These are phyloP conservation scores for Aleiodes sp. DNA, from an alignment of 1,140 invertebrate species.

Conservation along the genomic window DNA sequence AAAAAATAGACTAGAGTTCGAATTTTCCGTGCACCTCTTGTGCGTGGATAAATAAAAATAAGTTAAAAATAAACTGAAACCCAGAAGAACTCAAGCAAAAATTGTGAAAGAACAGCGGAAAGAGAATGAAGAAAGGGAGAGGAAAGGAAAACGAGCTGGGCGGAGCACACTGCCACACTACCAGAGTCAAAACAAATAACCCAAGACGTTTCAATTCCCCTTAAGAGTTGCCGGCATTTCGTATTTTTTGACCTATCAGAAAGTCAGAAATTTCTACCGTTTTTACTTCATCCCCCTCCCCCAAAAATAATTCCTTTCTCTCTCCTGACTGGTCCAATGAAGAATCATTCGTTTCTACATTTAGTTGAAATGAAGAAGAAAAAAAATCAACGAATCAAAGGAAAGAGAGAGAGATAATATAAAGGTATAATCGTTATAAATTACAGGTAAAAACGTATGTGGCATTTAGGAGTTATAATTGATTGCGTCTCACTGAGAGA, in stretches of 20 bases:
- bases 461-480: conserved; percentile 52
- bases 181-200: conserved; percentile 56
- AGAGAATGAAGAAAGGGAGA: conserved; percentile 6
- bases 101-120: neutral
- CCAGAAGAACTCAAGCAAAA: no score
- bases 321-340: no score
- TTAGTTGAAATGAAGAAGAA: no score
- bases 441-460: conserved; percentile 47
- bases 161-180: conserved; percentile 44
- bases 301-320: no score
- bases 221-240: conserved; percentile 26
- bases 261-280: neutral
- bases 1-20: neutral
- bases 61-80: neutral
- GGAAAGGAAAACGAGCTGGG: conserved; percentile 43
- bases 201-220: conserved; percentile 55
- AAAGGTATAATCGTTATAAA: conserved; percentile 50
- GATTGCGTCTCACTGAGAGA: conserved; percentile 43
- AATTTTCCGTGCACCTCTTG: conserved; percentile 9
- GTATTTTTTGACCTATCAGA: neutral
- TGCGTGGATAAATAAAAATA: neutral
- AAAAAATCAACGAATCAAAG: no score
- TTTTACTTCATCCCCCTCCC: no score
- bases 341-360: no score
- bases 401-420: no score